Conservation (phyloP, 2,888 invertebrate species). For the Pachydiplax longipennis region DNA sequence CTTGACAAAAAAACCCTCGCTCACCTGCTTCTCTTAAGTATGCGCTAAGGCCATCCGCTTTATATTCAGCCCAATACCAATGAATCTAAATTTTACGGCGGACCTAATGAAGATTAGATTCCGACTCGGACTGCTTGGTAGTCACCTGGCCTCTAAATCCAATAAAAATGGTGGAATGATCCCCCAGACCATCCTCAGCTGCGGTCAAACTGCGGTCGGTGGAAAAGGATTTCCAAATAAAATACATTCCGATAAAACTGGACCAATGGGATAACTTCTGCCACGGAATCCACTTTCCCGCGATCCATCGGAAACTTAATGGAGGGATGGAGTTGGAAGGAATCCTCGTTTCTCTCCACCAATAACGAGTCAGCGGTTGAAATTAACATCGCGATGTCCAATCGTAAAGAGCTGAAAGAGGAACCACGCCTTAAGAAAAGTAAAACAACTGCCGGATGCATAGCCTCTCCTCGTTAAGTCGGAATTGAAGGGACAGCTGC, state of each 20-base stretch:
- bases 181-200: background rate
- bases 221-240: background rate
- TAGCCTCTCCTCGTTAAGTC: background rate
- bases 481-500: background rate
- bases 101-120: constrained; percentile 31
- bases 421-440: background rate
- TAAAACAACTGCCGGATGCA: background rate
- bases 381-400: constrained; percentile 3
- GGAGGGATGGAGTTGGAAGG: background rate
- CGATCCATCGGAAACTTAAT: constrained; percentile 1
- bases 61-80: background rate
- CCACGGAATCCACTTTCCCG: background rate
- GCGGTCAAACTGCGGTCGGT: background rate
- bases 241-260: constrained; percentile 10
- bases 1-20: background rate
- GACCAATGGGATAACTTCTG: constrained; percentile 5
- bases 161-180: constrained; percentile 24
- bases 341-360: constrained; percentile 16
- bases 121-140: background rate
- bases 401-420: background rate
- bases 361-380: background rate
- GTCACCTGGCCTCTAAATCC: background rate
- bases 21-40: background rate
- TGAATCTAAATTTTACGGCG: background rate
- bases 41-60: background rate